Base-by-base conservation (phyloP, 2,113 vertebrate genomes). In the Podilymbus podiceps region DNA sequence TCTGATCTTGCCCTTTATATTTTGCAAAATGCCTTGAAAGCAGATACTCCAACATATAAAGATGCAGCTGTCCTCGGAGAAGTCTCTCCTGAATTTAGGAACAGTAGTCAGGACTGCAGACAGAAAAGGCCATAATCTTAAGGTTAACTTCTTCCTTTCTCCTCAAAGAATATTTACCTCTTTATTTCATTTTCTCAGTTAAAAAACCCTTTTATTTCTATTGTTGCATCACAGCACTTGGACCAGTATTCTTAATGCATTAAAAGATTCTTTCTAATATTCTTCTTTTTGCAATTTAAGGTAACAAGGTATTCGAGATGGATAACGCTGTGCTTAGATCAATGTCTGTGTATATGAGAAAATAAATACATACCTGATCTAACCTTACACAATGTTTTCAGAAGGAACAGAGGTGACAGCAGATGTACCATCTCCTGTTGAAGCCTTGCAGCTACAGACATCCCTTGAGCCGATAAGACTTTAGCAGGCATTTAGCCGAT, bases 311-410 rank as follows among this genome's bases (percentile, higher is more conserved):
- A 47, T 77, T 7, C 1, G 5, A 59, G 52, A 25, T 11, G 21
- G 76, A 35, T 28, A 59, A 58, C 5, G 4, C 4, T 40, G 33
- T 40, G 31, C 31, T 89, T 60, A 62, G 30, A 24, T 44, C 40
- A 85, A 40, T 8, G 30, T 44, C 24, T 21, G 21, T 58, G 44
- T 28, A 79, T 15, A 35, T 21, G 11, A 35, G 40, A 90, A 90
- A 80, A 68, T 33, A 0, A n/a, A 42, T 50, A 31, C 20, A 88
- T 80, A 49, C 8, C 5, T 52, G 19, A 67, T 35, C 5, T 85
- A 28, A 23, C 2, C 1, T 72, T 83, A 27, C 19, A 49, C 0
- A 0, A 50, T 18, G 14, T 40, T 67, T 84, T 77, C 31, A 68
- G 42, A 71, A 66, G 15, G 38, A 63, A 55, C 3, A 25, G 20